These are phyloP conservation scores for Natator depressus DNA, from an alignment of 2,113 vertebrate species.

Conservation along the genomic window DNA sequence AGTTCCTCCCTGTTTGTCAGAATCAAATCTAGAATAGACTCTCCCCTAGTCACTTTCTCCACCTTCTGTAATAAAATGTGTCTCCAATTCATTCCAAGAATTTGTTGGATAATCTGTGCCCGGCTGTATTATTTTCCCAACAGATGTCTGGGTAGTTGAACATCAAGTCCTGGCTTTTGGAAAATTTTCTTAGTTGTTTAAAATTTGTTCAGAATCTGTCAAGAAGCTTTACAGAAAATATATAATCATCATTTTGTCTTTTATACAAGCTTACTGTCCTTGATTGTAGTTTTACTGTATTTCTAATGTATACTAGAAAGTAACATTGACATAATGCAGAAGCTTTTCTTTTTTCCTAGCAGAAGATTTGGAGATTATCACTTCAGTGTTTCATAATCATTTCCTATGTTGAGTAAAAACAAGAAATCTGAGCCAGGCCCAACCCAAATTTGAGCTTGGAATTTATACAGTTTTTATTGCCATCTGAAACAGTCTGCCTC, in stretches of 20 bases:
- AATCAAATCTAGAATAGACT: not conserved
- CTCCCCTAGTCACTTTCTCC: not conserved
- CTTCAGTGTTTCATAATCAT: not conserved
- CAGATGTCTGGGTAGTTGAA: not conserved
- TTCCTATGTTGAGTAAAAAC: not conserved
- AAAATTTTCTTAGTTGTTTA: not conserved
- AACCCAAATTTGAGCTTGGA: not conserved
- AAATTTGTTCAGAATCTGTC: not conserved
- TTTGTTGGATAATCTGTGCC: not conserved
- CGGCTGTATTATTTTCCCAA: not conserved
- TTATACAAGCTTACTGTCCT: not conserved
- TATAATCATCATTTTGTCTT: not conserved
- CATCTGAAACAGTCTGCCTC: not conserved
- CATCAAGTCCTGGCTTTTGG: not conserved
- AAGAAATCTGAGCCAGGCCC: not conserved
- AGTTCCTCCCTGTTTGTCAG: not conserved
- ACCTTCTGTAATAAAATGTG: not conserved
- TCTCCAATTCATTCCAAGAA: not conserved
- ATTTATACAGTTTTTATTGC: not conserved
- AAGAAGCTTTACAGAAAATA: not conserved
- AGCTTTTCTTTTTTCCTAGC: accelerated
- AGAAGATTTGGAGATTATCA: not conserved
- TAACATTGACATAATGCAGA: not conserved
- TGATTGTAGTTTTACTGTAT: not conserved
- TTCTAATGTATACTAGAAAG: not conserved